phyloP scores from a whole-genome alignment of 2,888 invertebrate species.

The Mythimna impura region DNA sequence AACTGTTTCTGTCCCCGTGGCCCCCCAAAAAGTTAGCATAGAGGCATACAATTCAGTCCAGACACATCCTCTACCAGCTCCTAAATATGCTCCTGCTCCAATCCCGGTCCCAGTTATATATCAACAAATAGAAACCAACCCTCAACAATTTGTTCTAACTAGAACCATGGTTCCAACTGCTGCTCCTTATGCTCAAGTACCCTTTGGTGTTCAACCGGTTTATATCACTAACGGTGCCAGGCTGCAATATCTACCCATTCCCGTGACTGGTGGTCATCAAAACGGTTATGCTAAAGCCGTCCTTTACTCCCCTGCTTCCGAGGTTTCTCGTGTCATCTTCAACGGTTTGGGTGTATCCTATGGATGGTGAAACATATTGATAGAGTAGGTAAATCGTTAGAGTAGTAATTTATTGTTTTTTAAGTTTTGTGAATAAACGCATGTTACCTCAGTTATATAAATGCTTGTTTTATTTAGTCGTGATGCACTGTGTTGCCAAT shows the following conservation, averaged over 20 bases:
- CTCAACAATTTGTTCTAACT: constrained; percentile 22
- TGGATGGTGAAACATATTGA: constrained; percentile 69
- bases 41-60: constrained; percentile 43
- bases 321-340: constrained; percentile 90
- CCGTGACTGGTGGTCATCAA: constrained; percentile 23
- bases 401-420: constrained; percentile 46
- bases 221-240: neutral
- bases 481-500: constrained; percentile 16
- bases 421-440: constrained; percentile 35
- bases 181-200: constrained; percentile 16
- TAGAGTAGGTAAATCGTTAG: constrained; percentile 10
- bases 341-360: constrained; percentile 86
- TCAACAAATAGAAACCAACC: constrained; percentile 11
- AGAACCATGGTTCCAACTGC: constrained; percentile 4
- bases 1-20: constrained; percentile 14
- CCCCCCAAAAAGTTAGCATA: constrained; percentile 25
- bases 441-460: constrained; percentile 41
- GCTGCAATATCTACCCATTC: constrained; percentile 37
- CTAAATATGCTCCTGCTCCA: constrained; percentile 37
- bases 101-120: constrained; percentile 55
- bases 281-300: constrained; percentile 48
- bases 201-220: constrained; percentile 14
- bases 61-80: constrained; percentile 45
- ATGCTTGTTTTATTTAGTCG: constrained; percentile 34
- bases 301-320: constrained; percentile 63